phyloP scores from a whole-genome alignment of 1,140 invertebrate species.

The Solenopsis invicta region DNA sequence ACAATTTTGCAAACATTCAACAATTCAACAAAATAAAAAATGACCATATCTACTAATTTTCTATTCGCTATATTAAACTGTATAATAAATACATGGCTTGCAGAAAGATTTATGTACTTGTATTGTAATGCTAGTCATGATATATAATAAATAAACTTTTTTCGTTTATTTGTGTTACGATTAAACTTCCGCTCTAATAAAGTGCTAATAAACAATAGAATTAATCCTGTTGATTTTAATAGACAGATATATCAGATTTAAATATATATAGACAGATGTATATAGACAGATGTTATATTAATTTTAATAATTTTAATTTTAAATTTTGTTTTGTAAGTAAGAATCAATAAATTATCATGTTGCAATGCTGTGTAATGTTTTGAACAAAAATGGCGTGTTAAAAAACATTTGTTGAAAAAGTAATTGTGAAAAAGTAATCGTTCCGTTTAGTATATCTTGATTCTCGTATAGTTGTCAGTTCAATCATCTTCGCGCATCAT shows the following conservation, averaged over 20 bases:
- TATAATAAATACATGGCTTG: no score
- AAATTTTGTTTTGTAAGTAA: neutral
- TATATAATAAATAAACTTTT: slow-evolving; percentile 1
- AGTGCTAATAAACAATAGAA: neutral
- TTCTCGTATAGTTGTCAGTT: slow-evolving; percentile 6
- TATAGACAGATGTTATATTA: neutral
- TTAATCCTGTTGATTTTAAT: neutral
- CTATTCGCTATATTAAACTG: no score
- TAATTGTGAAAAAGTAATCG: neutral
- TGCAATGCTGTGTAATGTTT: neutral
- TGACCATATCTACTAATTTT: no score
- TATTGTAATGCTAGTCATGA: neutral
- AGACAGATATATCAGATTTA: neutral
- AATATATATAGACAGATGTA: neutral
- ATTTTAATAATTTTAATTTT: neutral
- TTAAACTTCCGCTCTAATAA: neutral
- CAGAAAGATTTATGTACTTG: neutral
- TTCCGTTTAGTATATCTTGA: neutral
- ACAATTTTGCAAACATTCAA: neutral
- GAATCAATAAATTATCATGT: neutral
- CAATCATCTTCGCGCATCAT: slow-evolving; percentile 24
- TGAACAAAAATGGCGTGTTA: neutral
- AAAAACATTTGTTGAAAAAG: neutral
- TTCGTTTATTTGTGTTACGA: neutral
- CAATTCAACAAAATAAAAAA: neutral